phyloP scores from a whole-genome alignment of 1,140 invertebrate genomes.

The Saccostrea glomerata region DNA sequence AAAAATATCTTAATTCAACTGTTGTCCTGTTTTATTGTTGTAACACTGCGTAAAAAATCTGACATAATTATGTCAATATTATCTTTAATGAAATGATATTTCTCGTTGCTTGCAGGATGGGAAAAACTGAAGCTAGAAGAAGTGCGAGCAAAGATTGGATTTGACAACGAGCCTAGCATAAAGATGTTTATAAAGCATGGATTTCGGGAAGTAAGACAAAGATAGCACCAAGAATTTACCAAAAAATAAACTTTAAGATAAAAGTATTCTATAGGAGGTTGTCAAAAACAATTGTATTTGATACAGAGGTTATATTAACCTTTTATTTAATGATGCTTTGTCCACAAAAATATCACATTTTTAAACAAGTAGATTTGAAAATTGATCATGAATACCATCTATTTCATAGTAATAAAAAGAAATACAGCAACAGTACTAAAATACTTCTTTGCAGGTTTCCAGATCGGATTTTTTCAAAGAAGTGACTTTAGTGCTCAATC shows the following conservation, averaged over 20 bases:
- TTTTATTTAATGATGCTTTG: no score
- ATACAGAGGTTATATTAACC: no score
- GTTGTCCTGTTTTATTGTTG: not conserved
- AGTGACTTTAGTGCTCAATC: not conserved
- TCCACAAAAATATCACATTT: no score
- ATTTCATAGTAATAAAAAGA: no score
- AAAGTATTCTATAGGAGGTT: no score
- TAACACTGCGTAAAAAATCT: no score
- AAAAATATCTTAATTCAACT: not conserved
- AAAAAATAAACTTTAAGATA: no score
- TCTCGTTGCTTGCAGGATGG: not conserved
- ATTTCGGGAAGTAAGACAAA: not conserved
- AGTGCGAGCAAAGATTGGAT: slow-evolving; percentile 4
- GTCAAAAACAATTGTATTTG: no score
- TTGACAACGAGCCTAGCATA: not conserved
- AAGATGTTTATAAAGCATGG: slow-evolving; percentile 6
- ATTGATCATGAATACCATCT: no score
- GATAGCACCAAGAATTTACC: not conserved
- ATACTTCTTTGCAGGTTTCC: not conserved
- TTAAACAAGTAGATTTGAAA: no score
- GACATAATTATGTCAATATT: no score
- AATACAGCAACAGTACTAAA: not conserved
- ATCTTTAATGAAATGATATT: no score
- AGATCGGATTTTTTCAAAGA: slow-evolving; percentile 4
- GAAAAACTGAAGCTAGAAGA: not conserved